Evolutionary conservation across 30 jellyfish, hydroid and myxozoan species (phyloP), one percentile per base, ranked within the genome.

Genomic region (Hydra vulgaris): DNA sequence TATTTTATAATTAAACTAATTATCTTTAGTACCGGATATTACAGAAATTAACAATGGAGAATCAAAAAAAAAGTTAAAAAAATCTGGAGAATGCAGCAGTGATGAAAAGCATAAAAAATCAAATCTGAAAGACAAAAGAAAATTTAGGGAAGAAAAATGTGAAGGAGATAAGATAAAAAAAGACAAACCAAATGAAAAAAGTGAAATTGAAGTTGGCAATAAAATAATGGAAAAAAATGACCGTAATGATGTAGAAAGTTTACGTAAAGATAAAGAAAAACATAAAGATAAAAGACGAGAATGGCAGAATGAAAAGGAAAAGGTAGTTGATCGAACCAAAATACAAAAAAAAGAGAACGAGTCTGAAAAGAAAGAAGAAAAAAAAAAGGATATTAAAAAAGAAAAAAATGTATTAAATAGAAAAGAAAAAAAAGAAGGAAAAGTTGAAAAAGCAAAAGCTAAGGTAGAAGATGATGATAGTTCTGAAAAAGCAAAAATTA

Each of bases 301-400:
- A 52, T 73, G 66, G 67, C 68, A 70, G 26, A 74, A 75, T 77
- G 27, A 19, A 19, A 74, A 66, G 21, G 82, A 83, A 26, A 21
- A 55, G 26, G 66, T 74, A 16, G 23, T 15, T 24, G 66, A 25
- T 53, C 27, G 26, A 25, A 61, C 71, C 22, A 76, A 61, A 26
- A 16, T 53, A 19, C 67, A 22, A 67, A n/a, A 53, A 15, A 70
- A 23, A 23, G 67, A 66, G 55, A 22, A 18, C 0, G 68, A 54
- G 26, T 27, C 54, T 26, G 96, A 78, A 8, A 84, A 73, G 15
- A 77, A 82, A 26, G 96, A 88, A 21, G 67, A 79, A 81, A 71
- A 81, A 16, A 85, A 88, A 21, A 82, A 84, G 18, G 71, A 74
- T 12, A 25, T n/a, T 15, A 80, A 73, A 53, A 69, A 74, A 20